Base-by-base conservation (phyloP, 2,888 invertebrate genomes). In the Apamea sordens region DNA sequence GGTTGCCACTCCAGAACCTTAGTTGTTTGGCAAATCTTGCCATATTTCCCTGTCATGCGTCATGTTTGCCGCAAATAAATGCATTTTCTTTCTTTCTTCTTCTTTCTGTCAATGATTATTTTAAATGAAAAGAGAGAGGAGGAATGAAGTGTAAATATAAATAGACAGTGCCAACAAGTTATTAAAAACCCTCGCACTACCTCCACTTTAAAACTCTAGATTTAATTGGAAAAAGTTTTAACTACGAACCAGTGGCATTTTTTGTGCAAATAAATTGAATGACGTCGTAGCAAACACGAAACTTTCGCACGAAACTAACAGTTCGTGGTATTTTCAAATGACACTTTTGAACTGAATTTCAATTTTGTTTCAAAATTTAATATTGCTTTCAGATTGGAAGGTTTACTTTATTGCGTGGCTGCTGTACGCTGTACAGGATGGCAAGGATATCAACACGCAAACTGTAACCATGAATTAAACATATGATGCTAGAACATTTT, bases 181-280 rank as follows among this genome's bases (percentile, higher is more conserved):
- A n/a, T 64, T 36, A 59, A 59, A 71, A 80, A 44, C 5, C 3
- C 24, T n/a, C 2, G 28, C 28, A 47, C 15, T 11, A 44, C 44
- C 32, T 5, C 32, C 68, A 36, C 28, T 61, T 32, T n/a, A 64
- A 61, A 72, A 53, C 72, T 53, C 36, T 10, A 32, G 10, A 10
- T 71, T 68, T 53, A 68, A 73, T 56, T 77, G 47, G 50, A 41
- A 32, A 32, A 84, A 77, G 21, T 79, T 84, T 68, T 18, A 68
- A 84, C 47, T 47, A 72, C n/a, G 21, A 18, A 32, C 24, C 3
- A 21, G 44, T 68, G 18, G 24, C 15, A 36, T n/a, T 24, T 24
- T 28, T 64, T 4, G 21, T n/a, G 36, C 8, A 53, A 61, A 81
- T 47, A 76, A 61, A 64, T 28, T 61, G 3, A 67, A 83, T 36